Evolutionary conservation across 1,140 invertebrate species (phyloP), one percentile per base, ranked within the genome.

Genomic region (Magallana gigas): DNA sequence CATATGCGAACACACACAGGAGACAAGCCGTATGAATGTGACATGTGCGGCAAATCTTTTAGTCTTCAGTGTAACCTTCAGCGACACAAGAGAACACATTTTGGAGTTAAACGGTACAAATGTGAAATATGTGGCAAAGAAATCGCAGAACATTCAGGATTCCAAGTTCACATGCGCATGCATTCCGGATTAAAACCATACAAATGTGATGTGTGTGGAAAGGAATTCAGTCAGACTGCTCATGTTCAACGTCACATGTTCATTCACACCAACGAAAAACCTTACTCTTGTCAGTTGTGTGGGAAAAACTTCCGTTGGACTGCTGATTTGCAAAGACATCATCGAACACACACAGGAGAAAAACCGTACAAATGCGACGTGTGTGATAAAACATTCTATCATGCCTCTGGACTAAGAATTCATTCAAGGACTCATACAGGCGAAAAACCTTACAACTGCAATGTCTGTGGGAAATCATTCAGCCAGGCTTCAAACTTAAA

Each of bases 91-190:
- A 64, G 87, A 23, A 90, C 71, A 9, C 90, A 91, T 56, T 91
- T 90, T 23, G 91, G 91, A 7, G 90, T 92, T 60, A 91, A 90
- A 68, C 90, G 91, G 7, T 92, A 91, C 83, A 90, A 89, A 57
- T 94, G 93, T 89, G 98, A 98, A 92, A 97, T 97, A 93, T 99
- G 98, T 94, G 97, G 97, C 11, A 97, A 97, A 80, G 96, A 97
- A 93, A 99, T 99, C 94, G 97, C 97, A 83, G 96, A 97, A 29
- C 97, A 98, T 92, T 97, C 97, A 92, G 98, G 98, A 94, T 96
- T 96, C 95, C 97, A 94, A 96, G 97, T 95, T 96, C 97, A 93
- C 96, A 95, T 97, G 90, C 96, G 97, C 93, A 97, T 96, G 8
- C 98, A 99, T 94, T 99, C 98, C 0, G 97, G 97, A 85, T 96